A percentile compares a stretch with the other conserved stretches of the same genome.
Evolutionary conservation across 2,888 invertebrate species (phyloP).

Genomic region (Epinotia demarniana): DNA sequence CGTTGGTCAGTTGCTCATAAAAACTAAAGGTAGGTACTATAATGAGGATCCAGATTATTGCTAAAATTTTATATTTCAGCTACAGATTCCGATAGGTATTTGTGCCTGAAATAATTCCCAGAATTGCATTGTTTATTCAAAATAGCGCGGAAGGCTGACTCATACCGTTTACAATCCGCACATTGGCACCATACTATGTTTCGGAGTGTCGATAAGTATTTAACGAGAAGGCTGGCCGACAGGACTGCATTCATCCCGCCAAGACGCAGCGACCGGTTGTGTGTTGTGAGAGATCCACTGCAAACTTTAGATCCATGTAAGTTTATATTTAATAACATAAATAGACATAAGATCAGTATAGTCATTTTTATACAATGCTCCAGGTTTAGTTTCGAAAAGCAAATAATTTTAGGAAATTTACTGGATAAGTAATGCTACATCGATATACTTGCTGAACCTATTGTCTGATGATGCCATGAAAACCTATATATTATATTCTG

Average conservation of each 20-base stretch:
- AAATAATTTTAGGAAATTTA: too few relatives aligned
- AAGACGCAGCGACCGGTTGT: slow-evolving; percentile 3
- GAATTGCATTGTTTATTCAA: slow-evolving; percentile 1
- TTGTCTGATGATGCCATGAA: too few relatives aligned
- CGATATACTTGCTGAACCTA: too few relatives aligned
- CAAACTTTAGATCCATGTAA: slow-evolving; percentile 19
- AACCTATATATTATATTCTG: too few relatives aligned
- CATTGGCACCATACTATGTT: slow-evolving; percentile 19
- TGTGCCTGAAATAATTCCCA: not conserved
- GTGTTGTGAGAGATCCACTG: slow-evolving; percentile 15
- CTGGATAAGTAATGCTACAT: too few relatives aligned
- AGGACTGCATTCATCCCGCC: slow-evolving; percentile 19
- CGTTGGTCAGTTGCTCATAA: too few relatives aligned
- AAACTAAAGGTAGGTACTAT: too few relatives aligned
- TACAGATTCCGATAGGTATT: not conserved
- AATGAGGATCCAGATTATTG: too few relatives aligned
- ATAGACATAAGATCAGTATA: too few relatives aligned
- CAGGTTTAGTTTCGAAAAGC: too few relatives aligned
- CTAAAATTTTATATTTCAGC: not conserved
- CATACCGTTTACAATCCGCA: slow-evolving; percentile 4
- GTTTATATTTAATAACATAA: not conserved
- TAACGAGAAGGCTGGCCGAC: slow-evolving; percentile 13
- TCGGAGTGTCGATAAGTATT: slow-evolving; percentile 29
- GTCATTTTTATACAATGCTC: too few relatives aligned
- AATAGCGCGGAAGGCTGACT: slow-evolving; percentile 15